Base-by-base conservation (phyloP, 2,113 vertebrate species). In the Typhlomys cinereus region DNA sequence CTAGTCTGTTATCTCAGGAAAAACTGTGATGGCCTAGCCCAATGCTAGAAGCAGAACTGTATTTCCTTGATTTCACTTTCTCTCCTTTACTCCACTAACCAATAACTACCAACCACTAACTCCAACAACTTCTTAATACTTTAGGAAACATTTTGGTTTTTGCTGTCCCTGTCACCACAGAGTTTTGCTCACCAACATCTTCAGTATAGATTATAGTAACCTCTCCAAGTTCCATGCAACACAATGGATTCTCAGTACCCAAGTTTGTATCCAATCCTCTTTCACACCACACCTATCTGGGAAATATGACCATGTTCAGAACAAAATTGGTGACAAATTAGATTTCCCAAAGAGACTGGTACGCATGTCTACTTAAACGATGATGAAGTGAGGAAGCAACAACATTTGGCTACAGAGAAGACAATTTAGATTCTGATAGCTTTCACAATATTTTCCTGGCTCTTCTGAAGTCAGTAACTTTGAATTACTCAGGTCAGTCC, bases 181-280 rank as follows among this genome's bases (percentile, higher is more conserved):
- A 23, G 64, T 66, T 94, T 64, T 88, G 29, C 23, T 83, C 36
- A 62, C 36, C 29, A 39, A 2, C 5, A 48, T n/a, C 31, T 52
- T 71, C 36, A 71, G 14, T 3, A 84, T 39, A 34, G 29, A 79
- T 74, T 41, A 88, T 13, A 41, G 48, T 39, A 92, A 59, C 25
- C 17, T 1, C 17, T 39, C 29, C 41, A 44, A 36, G 46, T n/a
- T 73, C 84, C 74, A 48, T 75, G 7, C 75, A 74, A 80, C 36
- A 74, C 1, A 75, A 44, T 34, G 50, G 59, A 75, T 25, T 79
- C 59, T 64, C 67, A 81, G 41, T 13, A 64, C n/a, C 39, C 48
- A 80, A 89, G 36, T 81, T 86, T 86, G 34, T 86, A 50, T 12
- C 20, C 34, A 90, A 14, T 39, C 61, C 54, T 92, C 73, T 79